These are phyloP conservation scores for Drosophila pseudotalamancana DNA, from an alignment of 2,888 invertebrate species.

Conservation along the genomic window DNA sequence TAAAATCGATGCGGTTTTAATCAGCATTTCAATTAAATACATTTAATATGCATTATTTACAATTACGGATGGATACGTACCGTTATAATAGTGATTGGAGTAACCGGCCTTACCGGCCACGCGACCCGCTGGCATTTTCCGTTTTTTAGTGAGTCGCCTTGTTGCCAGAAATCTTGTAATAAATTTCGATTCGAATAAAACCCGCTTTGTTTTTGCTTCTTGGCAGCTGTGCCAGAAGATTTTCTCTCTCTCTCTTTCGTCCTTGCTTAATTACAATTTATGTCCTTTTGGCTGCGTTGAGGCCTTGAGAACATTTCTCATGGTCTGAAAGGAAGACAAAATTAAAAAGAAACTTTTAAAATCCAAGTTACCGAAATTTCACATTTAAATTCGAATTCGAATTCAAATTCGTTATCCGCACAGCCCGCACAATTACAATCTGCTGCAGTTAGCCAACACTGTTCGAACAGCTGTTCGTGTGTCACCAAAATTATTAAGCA, in stretches of 20 bases:
- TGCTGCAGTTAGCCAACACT: slow-evolving; percentile 35
- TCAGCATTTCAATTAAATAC: slow-evolving; percentile 12
- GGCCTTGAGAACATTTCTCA: slow-evolving; percentile 17
- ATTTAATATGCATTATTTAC: background rate
- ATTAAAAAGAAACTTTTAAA: background rate
- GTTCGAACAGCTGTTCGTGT: slow-evolving; percentile 28
- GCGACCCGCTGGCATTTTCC: slow-evolving; percentile 84
- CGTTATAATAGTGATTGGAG: slow-evolving; percentile 84
- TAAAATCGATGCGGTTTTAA: slow-evolving; percentile 4
- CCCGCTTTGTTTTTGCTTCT: slow-evolving; percentile 5
- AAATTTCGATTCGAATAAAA: slow-evolving; percentile 11
- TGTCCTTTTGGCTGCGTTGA: slow-evolving; percentile 41
- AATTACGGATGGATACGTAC: slow-evolving; percentile 57
- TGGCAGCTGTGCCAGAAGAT: slow-evolving; percentile 43
- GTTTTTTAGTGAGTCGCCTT: slow-evolving; percentile 17
- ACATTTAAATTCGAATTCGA: slow-evolving; percentile 12
- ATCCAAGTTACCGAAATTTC: background rate
- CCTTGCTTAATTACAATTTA: slow-evolving; percentile 50
- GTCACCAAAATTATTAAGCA: slow-evolving; percentile 1
- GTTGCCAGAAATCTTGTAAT: slow-evolving; percentile 24
- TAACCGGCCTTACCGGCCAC: slow-evolving; percentile 84
- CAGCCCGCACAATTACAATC: background rate
- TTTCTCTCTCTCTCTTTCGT: background rate
- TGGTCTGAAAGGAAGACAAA: background rate
- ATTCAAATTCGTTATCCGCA: background rate